Conservation (phyloP, 2,113 vertebrate species). For the Coryphaenoides rupestris region DNA sequence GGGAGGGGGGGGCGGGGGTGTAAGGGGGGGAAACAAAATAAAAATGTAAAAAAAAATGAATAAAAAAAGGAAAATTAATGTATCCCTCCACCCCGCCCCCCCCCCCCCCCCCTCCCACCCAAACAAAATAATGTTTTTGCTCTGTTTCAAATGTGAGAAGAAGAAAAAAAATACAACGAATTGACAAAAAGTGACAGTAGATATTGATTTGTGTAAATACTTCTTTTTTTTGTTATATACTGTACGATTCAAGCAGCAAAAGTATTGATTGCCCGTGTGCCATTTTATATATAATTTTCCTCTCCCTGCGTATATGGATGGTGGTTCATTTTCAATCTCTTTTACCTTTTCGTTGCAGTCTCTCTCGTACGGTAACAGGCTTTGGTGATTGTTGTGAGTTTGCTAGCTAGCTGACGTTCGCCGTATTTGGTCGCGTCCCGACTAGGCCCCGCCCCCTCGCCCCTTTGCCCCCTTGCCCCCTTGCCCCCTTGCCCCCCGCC, state of each 20-base stretch:
- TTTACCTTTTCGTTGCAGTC: constrained; percentile 37
- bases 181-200: constrained; percentile 58
- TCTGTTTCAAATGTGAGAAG: constrained; percentile 51
- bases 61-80: constrained; percentile 39
- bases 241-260: constrained; percentile 67
- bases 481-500: background rate
- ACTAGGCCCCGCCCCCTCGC: constrained; percentile 17
- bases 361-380: constrained; percentile 63
- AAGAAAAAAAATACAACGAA: constrained; percentile 50
- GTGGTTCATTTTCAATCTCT: constrained; percentile 40
- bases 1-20: too few species aligned
- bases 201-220: constrained; percentile 76
- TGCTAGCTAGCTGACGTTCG: constrained; percentile 70
- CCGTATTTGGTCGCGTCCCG: constrained; percentile 48
- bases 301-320: constrained; percentile 66
- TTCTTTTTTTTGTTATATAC: constrained; percentile 78
- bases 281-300: constrained; percentile 71
- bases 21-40: constrained; percentile 30
- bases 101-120: constrained; percentile 53
- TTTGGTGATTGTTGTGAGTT: constrained; percentile 76
- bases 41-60: constrained; percentile 27
- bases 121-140: constrained; percentile 68
- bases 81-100: constrained; percentile 51
- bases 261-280: constrained; percentile 78
- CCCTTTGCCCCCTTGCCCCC: constrained; percentile 12